Evolutionary conservation across 2,113 vertebrate species (phyloP).

Genomic region (Sceloporus undulatus): DNA sequence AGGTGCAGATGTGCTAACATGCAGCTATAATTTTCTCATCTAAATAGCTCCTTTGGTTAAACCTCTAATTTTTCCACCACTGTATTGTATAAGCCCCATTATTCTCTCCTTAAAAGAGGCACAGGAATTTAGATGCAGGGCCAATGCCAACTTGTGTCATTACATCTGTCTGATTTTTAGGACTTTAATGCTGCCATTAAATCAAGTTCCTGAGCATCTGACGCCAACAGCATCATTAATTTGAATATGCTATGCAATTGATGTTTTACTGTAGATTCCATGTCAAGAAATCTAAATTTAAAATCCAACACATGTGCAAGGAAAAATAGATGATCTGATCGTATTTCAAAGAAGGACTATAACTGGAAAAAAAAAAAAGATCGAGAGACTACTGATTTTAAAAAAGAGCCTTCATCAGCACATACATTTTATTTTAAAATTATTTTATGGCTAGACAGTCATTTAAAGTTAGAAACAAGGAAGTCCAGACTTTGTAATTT

Average conservation of each 20-base stretch:
- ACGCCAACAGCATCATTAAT: neutral
- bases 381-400: neutral
- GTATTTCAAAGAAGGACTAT: neutral
- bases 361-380: neutral
- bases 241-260: neutral
- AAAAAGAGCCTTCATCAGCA: neutral
- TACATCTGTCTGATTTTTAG: constrained; percentile 61
- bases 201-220: constrained; percentile 52
- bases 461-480: neutral
- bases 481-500: neutral
- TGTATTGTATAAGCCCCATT: constrained; percentile 70
- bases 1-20: constrained; percentile 82
- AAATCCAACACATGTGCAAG: neutral
- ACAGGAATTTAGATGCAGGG: constrained; percentile 61
- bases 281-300: neutral
- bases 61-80: constrained; percentile 74
- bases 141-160: constrained; percentile 64
- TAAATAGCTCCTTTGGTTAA: constrained; percentile 78
- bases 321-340: neutral
- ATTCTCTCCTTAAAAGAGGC: constrained; percentile 67
- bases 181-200: constrained; percentile 63
- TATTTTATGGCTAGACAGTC: neutral
- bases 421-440: neutral
- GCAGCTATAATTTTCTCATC: constrained; percentile 80
- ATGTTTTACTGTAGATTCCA: neutral